A percentile compares a stretch with the other conserved stretches of the same genome.
Conservation (phyloP, 2,797 vertebrate species). For the Lepus townsendii region DNA sequence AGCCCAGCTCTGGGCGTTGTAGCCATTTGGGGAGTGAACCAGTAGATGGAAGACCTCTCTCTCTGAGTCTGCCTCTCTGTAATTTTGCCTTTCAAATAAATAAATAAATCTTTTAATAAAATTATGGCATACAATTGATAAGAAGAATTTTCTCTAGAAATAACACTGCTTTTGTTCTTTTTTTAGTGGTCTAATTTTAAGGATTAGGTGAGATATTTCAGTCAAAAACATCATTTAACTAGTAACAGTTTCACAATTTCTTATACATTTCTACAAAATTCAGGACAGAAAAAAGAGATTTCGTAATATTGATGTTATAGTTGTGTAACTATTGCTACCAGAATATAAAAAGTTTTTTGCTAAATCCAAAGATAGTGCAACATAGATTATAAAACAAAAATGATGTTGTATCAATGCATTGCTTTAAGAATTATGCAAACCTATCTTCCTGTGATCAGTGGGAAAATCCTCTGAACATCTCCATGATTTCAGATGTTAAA, state of each 20-base stretch:
- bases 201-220: conserved; percentile 28
- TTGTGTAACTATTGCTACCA: background rate
- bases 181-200: conserved; percentile 28
- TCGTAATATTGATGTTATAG: background rate
- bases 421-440: background rate
- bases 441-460: background rate
- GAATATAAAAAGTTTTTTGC: background rate
- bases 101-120: background rate
- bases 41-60: too few species aligned
- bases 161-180: background rate
- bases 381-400: background rate
- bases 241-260: background rate
- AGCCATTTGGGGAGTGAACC: too few species aligned
- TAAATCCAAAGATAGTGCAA: background rate
- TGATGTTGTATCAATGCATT: background rate
- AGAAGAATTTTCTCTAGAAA: conserved; percentile 10
- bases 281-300: background rate
- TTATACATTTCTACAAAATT: conserved; percentile 5
- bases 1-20: too few species aligned
- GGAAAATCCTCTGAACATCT: background rate
- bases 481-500: background rate
- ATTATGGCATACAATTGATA: background rate
- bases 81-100: too few species aligned
- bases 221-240: conserved; percentile 17
- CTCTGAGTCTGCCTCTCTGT: too few species aligned